phyloP scores from a whole-genome alignment of 2,113 vertebrate species.

The Seriola rivoliana region DNA sequence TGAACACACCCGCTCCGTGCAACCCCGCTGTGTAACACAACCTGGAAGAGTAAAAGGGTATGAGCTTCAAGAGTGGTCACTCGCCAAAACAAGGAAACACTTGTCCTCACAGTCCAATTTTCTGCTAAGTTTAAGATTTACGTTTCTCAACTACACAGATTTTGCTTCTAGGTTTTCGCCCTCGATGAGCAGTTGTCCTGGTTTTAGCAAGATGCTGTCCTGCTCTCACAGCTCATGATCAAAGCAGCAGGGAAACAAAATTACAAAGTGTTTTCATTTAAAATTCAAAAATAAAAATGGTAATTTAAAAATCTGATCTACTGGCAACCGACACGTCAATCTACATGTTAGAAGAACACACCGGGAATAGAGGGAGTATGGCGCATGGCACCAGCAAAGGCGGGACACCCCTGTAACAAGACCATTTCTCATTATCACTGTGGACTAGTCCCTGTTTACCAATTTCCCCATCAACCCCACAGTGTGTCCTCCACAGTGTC shows the following conservation, averaged over 20 bases:
- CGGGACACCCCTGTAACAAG: constrained; percentile 22
- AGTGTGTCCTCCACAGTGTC: constrained; percentile 63
- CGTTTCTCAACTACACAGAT: constrained; percentile 2
- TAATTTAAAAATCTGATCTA: constrained; percentile 78
- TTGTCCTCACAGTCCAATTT: constrained; percentile 54
- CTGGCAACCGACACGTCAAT: constrained; percentile 71
- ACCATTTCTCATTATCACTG: constrained; percentile 10
- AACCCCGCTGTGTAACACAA: constrained; percentile 39
- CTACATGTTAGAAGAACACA: constrained; percentile 56
- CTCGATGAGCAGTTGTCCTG: constrained; percentile 8
- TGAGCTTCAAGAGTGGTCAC: constrained; percentile 55
- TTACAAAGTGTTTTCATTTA: constrained; percentile 85
- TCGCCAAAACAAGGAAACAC: constrained; percentile 53
- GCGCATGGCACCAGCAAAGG: constrained; percentile 36
- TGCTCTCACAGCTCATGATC: constrained; percentile 59
- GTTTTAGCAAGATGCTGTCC: constrained; percentile 43
- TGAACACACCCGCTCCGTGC: constrained; percentile 11
- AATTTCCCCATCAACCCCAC: constrained; percentile 27
- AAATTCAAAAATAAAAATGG: constrained; percentile 81
- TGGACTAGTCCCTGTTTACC: constrained; percentile 1
- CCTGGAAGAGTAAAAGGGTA: constrained; percentile 26
- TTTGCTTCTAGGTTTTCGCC: constrained; percentile 5
- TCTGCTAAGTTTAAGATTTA: not conserved
- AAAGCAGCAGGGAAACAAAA: constrained; percentile 85
- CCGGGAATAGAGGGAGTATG: constrained; percentile 32